A percentile compares a stretch with the other conserved stretches of the same genome.
Conservation (phyloP, 2,888 invertebrate species). For the Pandemis corylana region DNA sequence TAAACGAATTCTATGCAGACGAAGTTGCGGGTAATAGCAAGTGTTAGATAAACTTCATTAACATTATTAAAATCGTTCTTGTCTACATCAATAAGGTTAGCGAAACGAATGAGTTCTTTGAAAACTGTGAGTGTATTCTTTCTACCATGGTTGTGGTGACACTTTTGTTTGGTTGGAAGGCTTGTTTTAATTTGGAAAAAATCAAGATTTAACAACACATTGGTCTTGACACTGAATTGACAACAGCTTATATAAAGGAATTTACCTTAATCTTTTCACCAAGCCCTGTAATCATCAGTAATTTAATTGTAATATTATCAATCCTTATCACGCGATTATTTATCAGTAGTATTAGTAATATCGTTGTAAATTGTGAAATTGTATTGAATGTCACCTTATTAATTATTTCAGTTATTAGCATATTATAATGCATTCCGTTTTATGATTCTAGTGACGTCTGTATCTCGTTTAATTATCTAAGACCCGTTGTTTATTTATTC, state of each 20-base stretch:
- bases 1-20: too few relatives aligned
- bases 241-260: neutral
- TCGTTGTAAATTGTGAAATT: conserved; percentile 13
- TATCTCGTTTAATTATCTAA: conserved; percentile 21
- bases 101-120: neutral
- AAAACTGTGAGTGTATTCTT: neutral
- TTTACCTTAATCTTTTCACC: conserved; percentile 1
- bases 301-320: neutral
- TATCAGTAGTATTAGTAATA: conserved; percentile 11
- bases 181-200: neutral
- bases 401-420: conserved; percentile 9
- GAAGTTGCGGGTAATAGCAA: too few relatives aligned
- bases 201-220: neutral
- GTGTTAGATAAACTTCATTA: neutral
- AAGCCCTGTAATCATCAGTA: neutral
- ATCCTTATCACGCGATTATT: conserved; percentile 1
- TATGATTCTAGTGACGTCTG: conserved; percentile 13
- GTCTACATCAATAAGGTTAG: neutral
- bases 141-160: neutral
- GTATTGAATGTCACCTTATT: conserved; percentile 15
- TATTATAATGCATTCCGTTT: neutral
- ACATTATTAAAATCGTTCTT: neutral
- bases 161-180: neutral
- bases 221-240: neutral
- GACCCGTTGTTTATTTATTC: conserved; percentile 25